Evolutionary conservation across 2,797 vertebrate species (phyloP).

Genomic region (Chaunax sp.): DNA sequence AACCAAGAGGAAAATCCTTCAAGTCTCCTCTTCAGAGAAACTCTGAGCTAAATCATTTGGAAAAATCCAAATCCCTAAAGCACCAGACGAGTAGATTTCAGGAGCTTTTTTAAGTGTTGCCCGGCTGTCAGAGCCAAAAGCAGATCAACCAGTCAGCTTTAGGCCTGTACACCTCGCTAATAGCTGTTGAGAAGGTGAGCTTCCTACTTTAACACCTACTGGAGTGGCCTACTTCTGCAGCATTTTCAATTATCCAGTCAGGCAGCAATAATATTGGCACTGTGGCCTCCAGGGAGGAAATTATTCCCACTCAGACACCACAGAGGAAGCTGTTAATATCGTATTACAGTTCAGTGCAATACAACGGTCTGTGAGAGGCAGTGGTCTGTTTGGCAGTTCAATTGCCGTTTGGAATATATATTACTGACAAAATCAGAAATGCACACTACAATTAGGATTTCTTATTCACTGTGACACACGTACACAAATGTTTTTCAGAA

Average conservation of each 20-base stretch:
- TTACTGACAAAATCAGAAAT: not conserved
- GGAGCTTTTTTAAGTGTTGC: not conserved
- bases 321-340: slow-evolving; percentile 63
- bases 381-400: slow-evolving; percentile 12
- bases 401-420: not conserved
- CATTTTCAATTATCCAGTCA: slow-evolving; percentile 52
- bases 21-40: slow-evolving; percentile 24
- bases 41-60: slow-evolving; percentile 8
- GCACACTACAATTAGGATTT: not conserved
- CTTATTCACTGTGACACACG: no score
- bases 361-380: slow-evolving; percentile 34
- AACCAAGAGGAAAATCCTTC: slow-evolving; percentile 33
- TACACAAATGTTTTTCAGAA: no score
- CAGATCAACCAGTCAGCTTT: slow-evolving; percentile 3
- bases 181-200: slow-evolving; percentile 15
- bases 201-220: slow-evolving; percentile 38
- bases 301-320: slow-evolving; percentile 62
- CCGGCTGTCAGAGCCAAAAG: not conserved
- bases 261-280: slow-evolving; percentile 53
- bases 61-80: slow-evolving; percentile 26
- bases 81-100: slow-evolving; percentile 1
- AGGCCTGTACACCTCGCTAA: not conserved
- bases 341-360: slow-evolving; percentile 54
- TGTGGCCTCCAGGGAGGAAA: slow-evolving; percentile 47
- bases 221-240: slow-evolving; percentile 34